Percentiles rank a stretch among this genome's conserved stretches.
Conservation (phyloP, 2,113 vertebrate species). For the Zosterops hypoxanthus region DNA sequence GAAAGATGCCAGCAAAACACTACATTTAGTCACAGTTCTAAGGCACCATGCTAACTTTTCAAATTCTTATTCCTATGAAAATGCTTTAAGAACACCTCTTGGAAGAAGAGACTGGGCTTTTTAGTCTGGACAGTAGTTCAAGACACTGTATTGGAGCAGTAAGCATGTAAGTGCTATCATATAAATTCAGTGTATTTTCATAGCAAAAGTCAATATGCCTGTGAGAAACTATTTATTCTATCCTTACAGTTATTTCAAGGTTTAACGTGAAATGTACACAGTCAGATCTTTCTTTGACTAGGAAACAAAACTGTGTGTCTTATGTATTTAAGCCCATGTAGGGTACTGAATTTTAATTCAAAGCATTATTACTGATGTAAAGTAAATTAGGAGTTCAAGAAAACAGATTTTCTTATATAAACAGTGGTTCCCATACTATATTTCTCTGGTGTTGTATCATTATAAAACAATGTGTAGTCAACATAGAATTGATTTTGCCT, state of each 20-base stretch:
- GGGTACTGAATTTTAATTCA: not conserved
- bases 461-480: not conserved
- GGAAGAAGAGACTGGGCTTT: slow-evolving; percentile 32
- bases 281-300: not conserved
- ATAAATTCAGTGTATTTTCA: slow-evolving; percentile 11
- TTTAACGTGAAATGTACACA: not conserved
- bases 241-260: not conserved
- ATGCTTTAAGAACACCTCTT: not conserved
- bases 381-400: not conserved
- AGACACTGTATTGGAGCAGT: slow-evolving; percentile 21
- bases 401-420: not conserved
- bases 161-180: not conserved
- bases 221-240: slow-evolving; percentile 1
- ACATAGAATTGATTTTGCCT: not conserved
- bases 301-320: not conserved
- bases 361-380: not conserved
- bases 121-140: slow-evolving; percentile 5
- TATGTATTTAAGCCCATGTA: not conserved
- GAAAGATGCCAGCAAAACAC: slow-evolving; percentile 30
- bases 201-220: not conserved
- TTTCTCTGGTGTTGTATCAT: not conserved
- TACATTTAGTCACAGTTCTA: not conserved
- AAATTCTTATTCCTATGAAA: slow-evolving; percentile 13
- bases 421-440: not conserved
- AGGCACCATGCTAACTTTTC: not conserved